phyloP scores from a whole-genome alignment of 1,140 invertebrate species.

The Nilaparvata lugens region DNA sequence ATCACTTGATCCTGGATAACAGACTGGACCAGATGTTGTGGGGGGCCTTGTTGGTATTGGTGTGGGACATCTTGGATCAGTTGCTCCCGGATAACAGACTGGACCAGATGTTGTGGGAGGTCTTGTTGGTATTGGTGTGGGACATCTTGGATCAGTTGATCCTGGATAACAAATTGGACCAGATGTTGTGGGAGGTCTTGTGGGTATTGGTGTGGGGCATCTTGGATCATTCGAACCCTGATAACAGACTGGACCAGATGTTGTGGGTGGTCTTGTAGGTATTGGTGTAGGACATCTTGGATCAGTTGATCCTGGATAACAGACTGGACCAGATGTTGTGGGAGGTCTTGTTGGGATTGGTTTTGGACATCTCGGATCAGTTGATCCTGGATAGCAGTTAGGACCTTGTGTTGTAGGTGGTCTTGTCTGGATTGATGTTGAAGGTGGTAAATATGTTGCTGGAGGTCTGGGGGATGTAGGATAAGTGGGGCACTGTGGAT shows the following conservation, averaged over 20 bases:
- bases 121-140: constrained; percentile 25
- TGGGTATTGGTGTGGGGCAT: constrained; percentile 23
- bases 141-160: constrained; percentile 32
- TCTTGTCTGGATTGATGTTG: constrained; percentile 19
- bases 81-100: constrained; percentile 24
- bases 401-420: constrained; percentile 20
- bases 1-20: constrained; percentile 23
- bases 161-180: constrained; percentile 27
- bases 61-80: constrained; percentile 27
- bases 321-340: constrained; percentile 23
- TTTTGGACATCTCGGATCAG: constrained; percentile 37
- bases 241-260: constrained; percentile 25
- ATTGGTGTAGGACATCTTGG: constrained; percentile 38
- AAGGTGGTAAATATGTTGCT: constrained; percentile 24
- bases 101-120: constrained; percentile 21
- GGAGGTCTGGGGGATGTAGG: constrained; percentile 19
- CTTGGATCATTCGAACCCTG: constrained; percentile 31
- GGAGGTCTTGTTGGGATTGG: constrained; percentile 28
- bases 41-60: constrained; percentile 28
- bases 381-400: constrained; percentile 32
- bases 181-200: constrained; percentile 9
- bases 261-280: constrained; percentile 30
- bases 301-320: constrained; percentile 39
- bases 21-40: constrained; percentile 28
- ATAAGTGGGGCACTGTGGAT: constrained; percentile 27